Percentiles rank a stretch among this genome's conserved stretches.
Evolutionary conservation across 2,113 vertebrate genomes (phyloP).

Genomic region (Mesitornis unicolor): DNA sequence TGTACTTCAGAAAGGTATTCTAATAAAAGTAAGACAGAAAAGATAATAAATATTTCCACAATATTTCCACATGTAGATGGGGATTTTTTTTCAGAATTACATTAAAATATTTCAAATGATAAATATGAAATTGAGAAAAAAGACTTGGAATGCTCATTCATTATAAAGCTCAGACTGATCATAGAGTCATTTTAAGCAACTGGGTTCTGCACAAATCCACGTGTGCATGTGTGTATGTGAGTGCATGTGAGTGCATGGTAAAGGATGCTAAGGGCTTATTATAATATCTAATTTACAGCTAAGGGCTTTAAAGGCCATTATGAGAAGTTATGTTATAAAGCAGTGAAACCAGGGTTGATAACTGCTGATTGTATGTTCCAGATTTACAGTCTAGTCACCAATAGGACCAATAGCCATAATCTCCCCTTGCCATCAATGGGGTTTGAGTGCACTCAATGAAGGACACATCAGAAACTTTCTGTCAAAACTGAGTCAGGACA

Average conservation of each 20-base stretch:
- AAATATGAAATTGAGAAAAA: neutral
- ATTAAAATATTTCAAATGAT: neutral
- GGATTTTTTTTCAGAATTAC: neutral
- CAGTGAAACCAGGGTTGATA: neutral
- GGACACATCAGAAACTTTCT: neutral
- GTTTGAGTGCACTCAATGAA: neutral
- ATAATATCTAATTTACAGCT: neutral
- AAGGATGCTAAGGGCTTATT: neutral
- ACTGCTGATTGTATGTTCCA: neutral
- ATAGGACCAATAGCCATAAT: neutral
- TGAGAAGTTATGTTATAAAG: neutral
- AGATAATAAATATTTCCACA: neutral
- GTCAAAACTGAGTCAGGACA: neutral
- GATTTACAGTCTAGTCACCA: neutral
- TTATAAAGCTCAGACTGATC: neutral
- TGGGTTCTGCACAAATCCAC: neutral
- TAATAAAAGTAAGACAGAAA: neutral
- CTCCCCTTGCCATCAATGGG: neutral
- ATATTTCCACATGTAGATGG: neutral
- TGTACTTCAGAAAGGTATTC: neutral
- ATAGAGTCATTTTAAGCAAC: neutral
- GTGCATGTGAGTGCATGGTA: neutral
- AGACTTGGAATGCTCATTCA: neutral
- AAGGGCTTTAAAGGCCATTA: neutral
- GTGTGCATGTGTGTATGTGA: neutral